phyloP scores from a whole-genome alignment of 2,797 vertebrate genomes.

The Hypotaenidia philippensis region DNA sequence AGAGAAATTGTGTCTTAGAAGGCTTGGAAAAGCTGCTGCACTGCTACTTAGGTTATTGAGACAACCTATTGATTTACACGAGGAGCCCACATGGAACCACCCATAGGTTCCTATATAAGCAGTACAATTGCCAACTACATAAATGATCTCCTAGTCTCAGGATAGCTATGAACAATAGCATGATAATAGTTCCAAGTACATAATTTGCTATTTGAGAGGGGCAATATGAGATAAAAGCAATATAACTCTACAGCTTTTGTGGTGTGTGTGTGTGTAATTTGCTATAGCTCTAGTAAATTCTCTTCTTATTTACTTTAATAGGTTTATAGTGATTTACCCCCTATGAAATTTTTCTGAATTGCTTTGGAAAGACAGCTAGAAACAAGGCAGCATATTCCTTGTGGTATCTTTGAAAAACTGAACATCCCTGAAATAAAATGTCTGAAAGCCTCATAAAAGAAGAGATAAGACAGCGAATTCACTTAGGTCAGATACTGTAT shows the following conservation, averaged over 20 bases:
- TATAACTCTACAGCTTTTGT: neutral
- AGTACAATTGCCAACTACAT: neutral
- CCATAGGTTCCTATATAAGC: neutral
- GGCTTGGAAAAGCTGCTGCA: neutral
- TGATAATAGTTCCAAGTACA: neutral
- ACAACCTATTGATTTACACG: neutral
- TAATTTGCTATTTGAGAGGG: neutral
- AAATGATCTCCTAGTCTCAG: neutral
- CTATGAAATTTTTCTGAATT: neutral
- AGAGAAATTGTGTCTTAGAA: neutral
- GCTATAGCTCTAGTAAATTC: neutral
- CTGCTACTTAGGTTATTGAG: neutral
- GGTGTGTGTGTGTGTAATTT: neutral
- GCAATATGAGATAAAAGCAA: constrained; percentile 2
- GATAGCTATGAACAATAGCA: neutral
- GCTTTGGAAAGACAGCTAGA: neutral
- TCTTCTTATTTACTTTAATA: neutral
- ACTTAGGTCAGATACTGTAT: neutral
- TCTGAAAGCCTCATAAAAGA: neutral
- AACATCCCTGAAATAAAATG: constrained; percentile 22
- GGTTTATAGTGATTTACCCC: neutral
- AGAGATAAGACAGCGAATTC: constrained; percentile 37
- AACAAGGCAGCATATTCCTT: neutral
- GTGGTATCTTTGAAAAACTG: constrained; percentile 47
- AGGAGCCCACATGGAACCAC: neutral